These are phyloP conservation scores for Scolopax bukidnonensis DNA, from an alignment of 2,797 vertebrate genomes.

Conservation along the genomic window DNA sequence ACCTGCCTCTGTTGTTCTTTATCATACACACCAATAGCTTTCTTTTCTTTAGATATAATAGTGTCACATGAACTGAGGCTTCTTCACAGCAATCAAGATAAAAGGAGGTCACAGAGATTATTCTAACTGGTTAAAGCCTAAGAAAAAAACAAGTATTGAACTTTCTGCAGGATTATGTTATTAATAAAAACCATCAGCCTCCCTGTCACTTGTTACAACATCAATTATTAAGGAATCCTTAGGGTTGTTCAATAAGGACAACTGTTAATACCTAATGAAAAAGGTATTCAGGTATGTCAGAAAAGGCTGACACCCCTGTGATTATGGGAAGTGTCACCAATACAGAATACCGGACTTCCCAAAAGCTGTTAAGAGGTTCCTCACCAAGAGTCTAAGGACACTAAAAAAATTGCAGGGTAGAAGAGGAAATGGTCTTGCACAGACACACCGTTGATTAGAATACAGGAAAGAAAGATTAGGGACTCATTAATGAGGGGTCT, in stretches of 20 bases:
- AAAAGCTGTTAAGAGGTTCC: neutral
- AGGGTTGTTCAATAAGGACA: neutral
- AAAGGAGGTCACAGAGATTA: neutral
- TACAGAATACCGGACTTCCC: neutral
- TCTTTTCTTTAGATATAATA: neutral
- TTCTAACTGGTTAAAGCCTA: neutral
- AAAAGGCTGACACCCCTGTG: neutral
- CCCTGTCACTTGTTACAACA: neutral
- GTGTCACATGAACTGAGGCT: neutral
- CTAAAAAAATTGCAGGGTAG: neutral
- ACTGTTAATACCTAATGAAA: neutral
- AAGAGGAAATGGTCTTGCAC: neutral
- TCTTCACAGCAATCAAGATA: neutral
- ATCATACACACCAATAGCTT: neutral
- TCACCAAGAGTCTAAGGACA: neutral
- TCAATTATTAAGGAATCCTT: neutral
- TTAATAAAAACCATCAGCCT: neutral
- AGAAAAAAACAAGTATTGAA: neutral
- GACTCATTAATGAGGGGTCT: neutral
- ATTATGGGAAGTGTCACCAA: neutral
- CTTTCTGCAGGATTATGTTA: neutral
- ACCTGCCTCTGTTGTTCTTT: neutral
- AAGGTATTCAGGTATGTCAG: neutral
- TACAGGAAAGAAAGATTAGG: neutral
- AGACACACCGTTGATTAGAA: neutral